phyloP scores from a whole-genome alignment of 2,113 vertebrate species.

The Excalfactoria chinensis region DNA sequence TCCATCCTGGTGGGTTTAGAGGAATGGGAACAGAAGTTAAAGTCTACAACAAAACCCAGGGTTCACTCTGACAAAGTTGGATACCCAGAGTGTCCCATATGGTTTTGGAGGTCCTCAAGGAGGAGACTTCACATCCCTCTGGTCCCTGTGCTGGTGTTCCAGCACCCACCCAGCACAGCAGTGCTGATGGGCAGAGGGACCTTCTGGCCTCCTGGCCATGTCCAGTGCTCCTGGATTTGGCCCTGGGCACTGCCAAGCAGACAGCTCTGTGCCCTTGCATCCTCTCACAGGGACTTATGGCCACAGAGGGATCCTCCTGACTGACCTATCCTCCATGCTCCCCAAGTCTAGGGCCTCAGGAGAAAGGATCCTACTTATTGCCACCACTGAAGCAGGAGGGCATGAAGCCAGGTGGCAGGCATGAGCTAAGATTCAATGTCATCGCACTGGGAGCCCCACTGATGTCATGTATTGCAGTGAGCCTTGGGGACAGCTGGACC shows the following conservation, averaged over 20 bases:
- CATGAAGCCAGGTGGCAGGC: background rate
- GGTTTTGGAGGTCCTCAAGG: background rate
- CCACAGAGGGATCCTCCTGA: background rate
- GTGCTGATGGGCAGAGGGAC: background rate
- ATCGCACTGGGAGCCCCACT: accelerated
- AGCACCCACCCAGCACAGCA: background rate
- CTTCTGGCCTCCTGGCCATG: background rate
- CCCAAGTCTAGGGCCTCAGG: background rate
- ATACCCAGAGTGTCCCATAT: background rate
- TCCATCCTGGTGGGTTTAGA: background rate
- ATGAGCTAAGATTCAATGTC: background rate
- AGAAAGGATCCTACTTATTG: background rate
- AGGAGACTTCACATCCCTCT: too few species aligned
- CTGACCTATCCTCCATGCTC: background rate
- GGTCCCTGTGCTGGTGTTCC: too few species aligned
- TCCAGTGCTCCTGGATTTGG: background rate
- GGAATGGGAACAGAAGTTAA: background rate
- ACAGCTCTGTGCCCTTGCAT: background rate
- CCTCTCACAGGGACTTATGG: background rate
- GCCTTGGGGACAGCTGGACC: too few species aligned
- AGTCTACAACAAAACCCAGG: background rate
- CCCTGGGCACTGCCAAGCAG: background rate
- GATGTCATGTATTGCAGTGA: accelerated
- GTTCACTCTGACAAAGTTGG: background rate
- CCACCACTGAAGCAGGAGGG: background rate